Percentiles rank a stretch among this genome's conserved stretches.
phyloP scores from a whole-genome alignment of 1,140 invertebrate species.

The Drosophila aff. region DNA sequence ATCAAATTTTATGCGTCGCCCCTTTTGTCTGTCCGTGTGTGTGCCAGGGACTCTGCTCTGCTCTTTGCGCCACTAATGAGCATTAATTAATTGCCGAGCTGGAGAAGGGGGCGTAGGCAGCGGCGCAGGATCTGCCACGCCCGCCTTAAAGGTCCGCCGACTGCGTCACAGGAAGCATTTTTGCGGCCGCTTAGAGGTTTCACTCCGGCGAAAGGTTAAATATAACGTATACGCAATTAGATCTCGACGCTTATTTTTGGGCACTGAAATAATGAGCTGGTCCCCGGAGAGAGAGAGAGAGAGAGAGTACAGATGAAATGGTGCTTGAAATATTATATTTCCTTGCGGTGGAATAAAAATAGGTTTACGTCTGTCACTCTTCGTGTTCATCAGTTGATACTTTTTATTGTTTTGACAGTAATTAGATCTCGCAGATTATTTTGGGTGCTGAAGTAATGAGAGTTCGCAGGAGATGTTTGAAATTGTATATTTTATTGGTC shows the following conservation, averaged over 20 bases:
- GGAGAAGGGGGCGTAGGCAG: slow-evolving; percentile 17
- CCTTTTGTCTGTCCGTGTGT: slow-evolving; percentile 9
- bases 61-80: slow-evolving; percentile 69
- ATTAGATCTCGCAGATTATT: neutral
- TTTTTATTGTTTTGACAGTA: neutral
- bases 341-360: neutral
- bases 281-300: neutral
- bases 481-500: neutral
- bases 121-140: slow-evolving; percentile 36
- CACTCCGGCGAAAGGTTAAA: slow-evolving; percentile 17
- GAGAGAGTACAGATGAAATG: neutral
- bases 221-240: slow-evolving; percentile 3
- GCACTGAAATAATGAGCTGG: slow-evolving; percentile 2
- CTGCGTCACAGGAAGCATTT: slow-evolving; percentile 11
- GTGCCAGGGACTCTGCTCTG: slow-evolving; percentile 17
- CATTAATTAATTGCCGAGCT: slow-evolving; percentile 76
- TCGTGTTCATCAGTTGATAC: neutral
- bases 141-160: slow-evolving; percentile 31
- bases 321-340: neutral
- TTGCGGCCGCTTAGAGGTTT: slow-evolving; percentile 22
- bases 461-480: neutral
- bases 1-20: slow-evolving; percentile 77
- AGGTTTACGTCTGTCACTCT: neutral
- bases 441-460: neutral
- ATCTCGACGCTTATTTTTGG: slow-evolving; percentile 4